Percentiles rank a stretch among this genome's conserved stretches.
Conservation (phyloP, 1,140 invertebrate genomes). For the Leptinotarsa texana region DNA sequence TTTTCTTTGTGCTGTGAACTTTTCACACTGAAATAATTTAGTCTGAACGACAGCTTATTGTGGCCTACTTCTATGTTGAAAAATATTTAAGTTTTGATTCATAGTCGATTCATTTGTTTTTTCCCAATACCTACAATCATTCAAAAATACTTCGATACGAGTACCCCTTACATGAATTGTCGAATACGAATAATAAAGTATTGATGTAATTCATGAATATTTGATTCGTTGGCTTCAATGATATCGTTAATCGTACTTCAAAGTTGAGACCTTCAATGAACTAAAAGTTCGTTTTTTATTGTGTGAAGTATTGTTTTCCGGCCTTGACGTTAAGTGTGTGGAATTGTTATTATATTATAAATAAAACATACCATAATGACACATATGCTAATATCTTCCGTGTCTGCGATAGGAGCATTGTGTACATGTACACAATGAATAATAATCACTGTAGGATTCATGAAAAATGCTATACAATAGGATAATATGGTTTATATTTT, state of each 20-base stretch:
- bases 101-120: no score
- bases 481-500: neutral
- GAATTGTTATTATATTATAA: neutral
- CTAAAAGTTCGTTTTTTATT: neutral
- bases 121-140: no score
- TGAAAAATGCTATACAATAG: neutral
- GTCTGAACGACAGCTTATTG: no score
- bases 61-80: no score
- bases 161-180: no score
- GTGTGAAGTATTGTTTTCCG: neutral
- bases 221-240: neutral
- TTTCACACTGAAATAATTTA: no score
- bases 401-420: conserved; percentile 2
- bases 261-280: neutral
- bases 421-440: neutral
- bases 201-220: neutral
- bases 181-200: no score
- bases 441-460: neutral
- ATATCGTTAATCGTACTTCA: neutral
- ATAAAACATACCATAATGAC: conserved; percentile 3
- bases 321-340: neutral
- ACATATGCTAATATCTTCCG: conserved; percentile 3
- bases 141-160: no score
- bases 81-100: no score
- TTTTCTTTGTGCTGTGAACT: no score